Evolutionary conservation across 2,888 invertebrate species (phyloP), one percentile per base, ranked within the genome.

Genomic region (Ichneumoninae sp.): DNA sequence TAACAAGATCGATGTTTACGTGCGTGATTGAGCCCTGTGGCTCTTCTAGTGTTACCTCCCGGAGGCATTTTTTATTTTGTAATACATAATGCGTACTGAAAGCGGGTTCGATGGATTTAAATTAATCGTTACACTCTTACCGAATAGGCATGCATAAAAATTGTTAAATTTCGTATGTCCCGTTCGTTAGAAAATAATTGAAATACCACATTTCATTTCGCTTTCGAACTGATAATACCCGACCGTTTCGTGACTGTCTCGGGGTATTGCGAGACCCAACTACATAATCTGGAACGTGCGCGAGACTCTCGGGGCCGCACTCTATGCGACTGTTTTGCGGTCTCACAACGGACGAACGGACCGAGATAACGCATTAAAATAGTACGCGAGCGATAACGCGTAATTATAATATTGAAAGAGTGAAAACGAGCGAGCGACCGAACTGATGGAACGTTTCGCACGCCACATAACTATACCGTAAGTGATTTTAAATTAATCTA

Each of bases 281-380:
- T 76, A 65, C 79, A 76, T 75, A 80, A 76, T 76, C 36, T 71
- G 66, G 44, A 54, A 65, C 76, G 65, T 52, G 52, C 10, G 40
- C 52, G 70, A 13, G 70, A 57, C 47, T 47, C 72, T 40, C 36
- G 54, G 62, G 52, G 62, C 22, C n/a, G 22, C 44, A 57, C 69
- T 77, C 68, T 60, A 60, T 71, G 82, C 79, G 50, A 54, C 82
- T 90, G 89, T 90, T 85, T 89, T 88, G 90, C 88, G 82, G 87
- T 88, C 87, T 83, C 87, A 89, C 89, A 89, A 89, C 91, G 91
- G 91, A 91, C 90, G 91, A 89, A 88, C 89, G 87, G 87, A 90
- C 80, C 87, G 90, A 89, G 92, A 92, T 92, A 92, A 91, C 89
- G 84, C 87, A 87, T 91, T 90, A 92, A 92, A 92, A 92, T 92